A percentile compares a stretch with the other conserved stretches of the same genome.
These are phyloP conservation scores for Hyposoter dolosus DNA, from an alignment of 2,888 invertebrate genomes.

Conservation along the genomic window DNA sequence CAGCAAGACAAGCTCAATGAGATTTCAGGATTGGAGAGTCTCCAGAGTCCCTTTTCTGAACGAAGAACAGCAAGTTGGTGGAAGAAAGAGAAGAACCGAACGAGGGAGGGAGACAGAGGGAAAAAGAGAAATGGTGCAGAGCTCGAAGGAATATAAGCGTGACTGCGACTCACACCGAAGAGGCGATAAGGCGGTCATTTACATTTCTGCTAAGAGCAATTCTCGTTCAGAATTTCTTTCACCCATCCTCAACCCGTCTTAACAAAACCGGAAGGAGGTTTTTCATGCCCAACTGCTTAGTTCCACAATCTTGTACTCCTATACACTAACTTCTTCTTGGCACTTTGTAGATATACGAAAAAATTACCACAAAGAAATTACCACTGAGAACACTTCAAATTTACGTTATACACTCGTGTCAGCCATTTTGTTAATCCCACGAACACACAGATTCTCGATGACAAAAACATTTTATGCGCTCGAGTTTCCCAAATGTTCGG, in stretches of 20 bases:
- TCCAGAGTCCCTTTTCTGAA: slow-evolving; percentile 66
- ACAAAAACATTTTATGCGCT: background rate
- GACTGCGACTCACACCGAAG: slow-evolving; percentile 64
- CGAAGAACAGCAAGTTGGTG: slow-evolving; percentile 51
- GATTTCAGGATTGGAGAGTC: slow-evolving; percentile 72
- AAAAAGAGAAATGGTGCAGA: slow-evolving; percentile 55
- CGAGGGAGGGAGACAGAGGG: slow-evolving; percentile 65
- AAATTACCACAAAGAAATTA: slow-evolving; percentile 36
- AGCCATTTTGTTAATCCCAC: slow-evolving; percentile 26
- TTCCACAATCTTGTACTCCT: slow-evolving; percentile 28
- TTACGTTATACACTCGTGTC: slow-evolving; percentile 24
- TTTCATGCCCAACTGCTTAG: slow-evolving; percentile 62
- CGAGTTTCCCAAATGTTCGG: background rate
- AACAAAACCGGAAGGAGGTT: slow-evolving; percentile 73
- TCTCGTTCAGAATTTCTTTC: slow-evolving; percentile 72
- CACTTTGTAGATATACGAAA: slow-evolving; percentile 32
- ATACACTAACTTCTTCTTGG: slow-evolving; percentile 25
- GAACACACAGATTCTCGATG: slow-evolving; percentile 16
- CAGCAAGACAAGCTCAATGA: slow-evolving; percentile 72
- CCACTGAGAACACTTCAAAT: background rate
- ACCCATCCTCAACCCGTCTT: slow-evolving; percentile 58
- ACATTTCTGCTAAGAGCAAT: slow-evolving; percentile 79
- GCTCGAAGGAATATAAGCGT: slow-evolving; percentile 62
- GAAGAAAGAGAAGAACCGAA: slow-evolving; percentile 2
- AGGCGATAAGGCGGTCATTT: slow-evolving; percentile 80